A percentile compares a stretch with the other conserved stretches of the same genome.
Evolutionary conservation across 2,888 invertebrate genomes (phyloP).

Genomic region (Acronicta aceris): DNA sequence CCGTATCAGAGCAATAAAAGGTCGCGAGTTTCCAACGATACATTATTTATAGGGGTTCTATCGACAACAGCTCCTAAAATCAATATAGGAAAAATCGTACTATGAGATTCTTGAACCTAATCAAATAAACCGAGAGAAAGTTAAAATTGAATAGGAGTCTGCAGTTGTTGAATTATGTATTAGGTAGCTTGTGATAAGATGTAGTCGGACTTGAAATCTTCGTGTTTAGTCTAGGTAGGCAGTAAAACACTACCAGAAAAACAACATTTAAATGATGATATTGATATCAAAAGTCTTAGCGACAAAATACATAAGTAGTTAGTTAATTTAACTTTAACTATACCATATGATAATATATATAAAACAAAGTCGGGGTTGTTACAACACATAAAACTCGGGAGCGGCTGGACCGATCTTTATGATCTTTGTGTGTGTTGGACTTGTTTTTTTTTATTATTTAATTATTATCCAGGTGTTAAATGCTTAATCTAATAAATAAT

Average conservation of each 20-base stretch:
- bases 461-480: too few species aligned
- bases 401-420: too few species aligned
- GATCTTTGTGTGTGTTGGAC: too few species aligned
- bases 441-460: too few species aligned
- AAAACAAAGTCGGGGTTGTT: too few species aligned
- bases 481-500: too few species aligned
- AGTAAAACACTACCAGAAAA: background rate
- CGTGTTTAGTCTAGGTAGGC: background rate
- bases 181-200: conserved; percentile 65
- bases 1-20: conserved; percentile 60
- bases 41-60: conserved; percentile 68
- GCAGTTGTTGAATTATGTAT: conserved; percentile 70
- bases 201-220: conserved; percentile 34
- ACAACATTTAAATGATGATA: too few species aligned
- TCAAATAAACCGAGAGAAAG: conserved; percentile 72
- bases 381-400: too few species aligned
- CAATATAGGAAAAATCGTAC: conserved; percentile 65
- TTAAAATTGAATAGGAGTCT: conserved; percentile 71
- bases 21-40: conserved; percentile 60
- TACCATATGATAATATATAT: too few species aligned
- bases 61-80: conserved; percentile 65
- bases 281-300: too few species aligned
- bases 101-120: conserved; percentile 68
- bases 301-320: too few species aligned
- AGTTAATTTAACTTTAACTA: too few species aligned